phyloP scores from a whole-genome alignment of 92 coral and sea anemone genomes.

The Parazoanthus swiftii region DNA sequence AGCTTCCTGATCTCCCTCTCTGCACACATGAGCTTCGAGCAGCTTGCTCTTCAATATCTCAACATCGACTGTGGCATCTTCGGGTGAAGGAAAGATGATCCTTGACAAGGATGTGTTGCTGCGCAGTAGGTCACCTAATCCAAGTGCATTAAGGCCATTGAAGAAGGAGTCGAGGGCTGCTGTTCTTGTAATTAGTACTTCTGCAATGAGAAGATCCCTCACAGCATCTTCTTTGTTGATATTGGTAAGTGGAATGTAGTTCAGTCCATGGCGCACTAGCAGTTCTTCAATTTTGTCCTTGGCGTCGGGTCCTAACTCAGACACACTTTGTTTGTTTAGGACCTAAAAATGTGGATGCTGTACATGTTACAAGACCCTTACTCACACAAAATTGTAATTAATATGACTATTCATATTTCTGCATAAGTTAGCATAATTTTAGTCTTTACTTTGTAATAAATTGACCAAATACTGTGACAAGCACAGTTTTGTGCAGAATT shows the following conservation, averaged over 20 bases:
- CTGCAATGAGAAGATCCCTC: constrained; percentile 61
- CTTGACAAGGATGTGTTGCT: constrained; percentile 43
- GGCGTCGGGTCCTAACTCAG: constrained; percentile 9
- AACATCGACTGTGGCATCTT: constrained; percentile 48
- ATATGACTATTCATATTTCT: neutral
- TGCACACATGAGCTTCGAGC: neutral
- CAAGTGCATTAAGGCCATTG: constrained; percentile 54
- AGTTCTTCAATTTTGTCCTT: constrained; percentile 59
- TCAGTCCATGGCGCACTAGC: constrained; percentile 59
- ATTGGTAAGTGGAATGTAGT: constrained; percentile 53
- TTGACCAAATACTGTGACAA: neutral
- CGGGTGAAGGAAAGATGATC: constrained; percentile 52
- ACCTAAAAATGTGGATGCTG: neutral
- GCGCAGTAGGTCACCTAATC: constrained; percentile 63
- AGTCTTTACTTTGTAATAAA: too few relatives aligned
- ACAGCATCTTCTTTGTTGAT: constrained; percentile 57
- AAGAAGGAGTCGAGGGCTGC: constrained; percentile 60
- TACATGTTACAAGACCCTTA: neutral
- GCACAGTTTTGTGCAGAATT: neutral
- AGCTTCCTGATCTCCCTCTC: neutral
- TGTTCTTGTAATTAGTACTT: constrained; percentile 59
- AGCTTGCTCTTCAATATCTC: constrained; percentile 29
- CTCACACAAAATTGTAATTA: neutral
- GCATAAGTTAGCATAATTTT: too few relatives aligned
- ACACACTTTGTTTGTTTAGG: neutral